Percentiles rank a stretch among this genome's conserved stretches.
These are phyloP conservation scores for Diarsia brunnea DNA, from an alignment of 2,888 invertebrate genomes.

Conservation along the genomic window DNA sequence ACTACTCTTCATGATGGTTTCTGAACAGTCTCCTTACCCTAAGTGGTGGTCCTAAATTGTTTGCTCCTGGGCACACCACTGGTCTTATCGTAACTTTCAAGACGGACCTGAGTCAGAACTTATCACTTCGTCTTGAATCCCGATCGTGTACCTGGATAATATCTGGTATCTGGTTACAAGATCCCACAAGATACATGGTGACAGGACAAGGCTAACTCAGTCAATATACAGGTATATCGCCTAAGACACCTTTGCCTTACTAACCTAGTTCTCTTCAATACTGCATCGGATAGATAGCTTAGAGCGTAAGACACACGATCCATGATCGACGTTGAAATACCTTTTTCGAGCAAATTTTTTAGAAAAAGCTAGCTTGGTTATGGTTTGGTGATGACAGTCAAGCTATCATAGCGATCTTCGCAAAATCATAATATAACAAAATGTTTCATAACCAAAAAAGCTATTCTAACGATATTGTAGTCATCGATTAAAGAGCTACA, in stretches of 20 bases:
- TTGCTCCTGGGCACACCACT: too few species aligned
- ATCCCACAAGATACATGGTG: conserved; percentile 15
- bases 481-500: conserved; percentile 50
- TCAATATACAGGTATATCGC: conserved; percentile 31
- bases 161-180: neutral
- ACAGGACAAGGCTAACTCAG: conserved; percentile 31
- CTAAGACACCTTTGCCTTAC: conserved; percentile 23
- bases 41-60: too few species aligned
- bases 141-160: neutral
- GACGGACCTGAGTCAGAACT: neutral
- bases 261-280: conserved; percentile 41
- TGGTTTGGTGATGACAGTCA: neutral
- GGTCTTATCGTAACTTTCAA: neutral
- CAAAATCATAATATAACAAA: neutral
- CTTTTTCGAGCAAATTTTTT: neutral
- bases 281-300: conserved; percentile 15
- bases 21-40: too few species aligned
- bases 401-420: neutral
- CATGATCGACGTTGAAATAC: conserved; percentile 29
- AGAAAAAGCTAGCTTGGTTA: neutral
- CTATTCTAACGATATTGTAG: conserved; percentile 1
- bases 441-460: neutral
- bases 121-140: neutral
- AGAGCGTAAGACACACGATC: conserved; percentile 5
- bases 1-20: too few species aligned